Percentiles rank a stretch among this genome's conserved stretches.
phyloP scores from a whole-genome alignment of 2,797 vertebrate genomes.

The Centropyge bicolor region DNA sequence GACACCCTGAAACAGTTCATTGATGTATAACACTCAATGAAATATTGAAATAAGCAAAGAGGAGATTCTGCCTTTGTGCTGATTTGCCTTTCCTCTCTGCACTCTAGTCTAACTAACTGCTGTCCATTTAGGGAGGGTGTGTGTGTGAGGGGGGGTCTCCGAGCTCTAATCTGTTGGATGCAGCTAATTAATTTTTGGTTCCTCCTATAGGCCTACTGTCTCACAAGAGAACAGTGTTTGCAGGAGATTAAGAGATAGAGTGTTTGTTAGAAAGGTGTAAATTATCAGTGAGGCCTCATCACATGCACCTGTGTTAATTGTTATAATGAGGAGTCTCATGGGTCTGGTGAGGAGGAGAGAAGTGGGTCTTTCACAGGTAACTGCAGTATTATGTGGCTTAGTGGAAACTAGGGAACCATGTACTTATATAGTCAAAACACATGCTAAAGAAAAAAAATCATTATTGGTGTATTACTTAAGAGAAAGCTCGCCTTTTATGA shows the following conservation, averaged over 20 bases:
- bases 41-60: constrained; percentile 76
- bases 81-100: constrained; percentile 73
- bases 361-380: constrained; percentile 59
- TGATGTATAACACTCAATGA: constrained; percentile 80
- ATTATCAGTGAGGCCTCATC: constrained; percentile 90
- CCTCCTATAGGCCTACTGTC: constrained; percentile 85
- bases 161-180: constrained; percentile 91
- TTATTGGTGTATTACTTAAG: neutral
- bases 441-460: neutral
- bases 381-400: constrained; percentile 3
- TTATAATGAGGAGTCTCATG: constrained; percentile 91
- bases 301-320: constrained; percentile 92
- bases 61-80: constrained; percentile 44
- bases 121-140: constrained; percentile 80
- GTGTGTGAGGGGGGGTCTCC: constrained; percentile 73
- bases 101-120: constrained; percentile 74
- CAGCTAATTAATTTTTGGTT: constrained; percentile 95
- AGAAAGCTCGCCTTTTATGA: constrained; percentile 38
- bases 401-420: constrained; percentile 1
- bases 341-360: constrained; percentile 82
- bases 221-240: constrained; percentile 93
- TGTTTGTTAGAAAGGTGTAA: constrained; percentile 95
- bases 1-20: constrained; percentile 77
- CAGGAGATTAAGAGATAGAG: constrained; percentile 93
- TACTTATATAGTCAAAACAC: constrained; percentile 1